A percentile compares a stretch with the other conserved stretches of the same genome.
Evolutionary conservation across 2,797 vertebrate genomes (phyloP).

Genomic region (Gallinago solitaria): DNA sequence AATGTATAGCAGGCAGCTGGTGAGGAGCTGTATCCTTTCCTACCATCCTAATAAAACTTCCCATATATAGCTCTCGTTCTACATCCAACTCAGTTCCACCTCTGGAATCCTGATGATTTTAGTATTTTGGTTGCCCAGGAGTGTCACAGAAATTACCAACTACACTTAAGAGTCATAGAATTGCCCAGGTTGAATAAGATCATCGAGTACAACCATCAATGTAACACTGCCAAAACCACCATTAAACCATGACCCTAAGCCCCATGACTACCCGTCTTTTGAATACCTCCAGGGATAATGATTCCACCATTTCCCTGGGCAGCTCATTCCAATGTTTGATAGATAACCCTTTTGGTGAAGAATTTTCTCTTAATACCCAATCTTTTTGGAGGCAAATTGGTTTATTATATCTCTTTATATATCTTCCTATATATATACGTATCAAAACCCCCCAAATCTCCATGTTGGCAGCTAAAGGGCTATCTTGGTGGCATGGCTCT

Average conservation of each 20-base stretch:
- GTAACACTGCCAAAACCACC: too few species aligned
- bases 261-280: too few species aligned
- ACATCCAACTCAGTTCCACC: background rate
- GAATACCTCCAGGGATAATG: too few species aligned
- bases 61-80: background rate
- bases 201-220: too few species aligned
- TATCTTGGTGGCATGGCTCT: background rate
- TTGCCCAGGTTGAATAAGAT: too few species aligned
- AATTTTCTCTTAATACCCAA: too few species aligned
- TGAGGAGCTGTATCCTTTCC: background rate
- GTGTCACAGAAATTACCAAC: background rate
- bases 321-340: too few species aligned
- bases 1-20: background rate
- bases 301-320: too few species aligned
- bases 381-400: background rate
- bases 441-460: background rate
- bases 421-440: background rate
- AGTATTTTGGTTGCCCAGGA: background rate
- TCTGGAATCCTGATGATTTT: background rate
- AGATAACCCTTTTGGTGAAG: too few species aligned
- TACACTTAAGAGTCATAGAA: background rate
- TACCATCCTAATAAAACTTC: background rate
- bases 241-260: too few species aligned
- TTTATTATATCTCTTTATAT: background rate
- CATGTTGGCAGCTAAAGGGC: background rate